Evolutionary conservation across 2,113 vertebrate genomes (phyloP).

Genomic region (Mormyrus iriodes): DNA sequence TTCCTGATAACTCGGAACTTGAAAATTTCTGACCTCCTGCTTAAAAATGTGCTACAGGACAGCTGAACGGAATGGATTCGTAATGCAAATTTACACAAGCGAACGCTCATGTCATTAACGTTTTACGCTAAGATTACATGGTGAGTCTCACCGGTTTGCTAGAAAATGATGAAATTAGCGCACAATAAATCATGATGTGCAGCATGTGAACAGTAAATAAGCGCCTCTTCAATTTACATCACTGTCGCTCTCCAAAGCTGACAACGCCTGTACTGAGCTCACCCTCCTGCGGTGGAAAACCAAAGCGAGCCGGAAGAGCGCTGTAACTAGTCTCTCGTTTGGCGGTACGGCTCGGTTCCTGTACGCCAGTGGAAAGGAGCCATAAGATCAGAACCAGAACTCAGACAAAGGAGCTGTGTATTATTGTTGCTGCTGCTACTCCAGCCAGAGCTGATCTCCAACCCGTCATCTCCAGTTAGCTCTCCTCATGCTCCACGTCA

Average conservation of each 20-base stretch:
- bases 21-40: not conserved
- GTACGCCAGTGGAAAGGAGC: not conserved
- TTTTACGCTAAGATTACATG: not conserved
- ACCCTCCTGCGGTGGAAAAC: not conserved
- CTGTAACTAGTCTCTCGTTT: not conserved
- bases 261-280: not conserved
- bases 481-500: not conserved
- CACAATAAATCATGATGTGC: not conserved
- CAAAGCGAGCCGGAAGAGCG: not conserved
- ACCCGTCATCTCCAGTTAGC: no score
- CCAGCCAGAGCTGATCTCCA: not conserved
- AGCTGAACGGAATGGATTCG: not conserved
- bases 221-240: not conserved
- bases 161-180: not conserved
- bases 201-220: not conserved
- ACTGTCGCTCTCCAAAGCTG: not conserved
- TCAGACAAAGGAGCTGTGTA: not conserved
- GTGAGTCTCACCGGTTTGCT: not conserved
- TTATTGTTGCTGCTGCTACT: not conserved
- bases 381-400: not conserved
- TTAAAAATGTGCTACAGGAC: not conserved
- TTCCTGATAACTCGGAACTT: not conserved
- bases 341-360: not conserved
- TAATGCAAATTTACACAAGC: not conserved
- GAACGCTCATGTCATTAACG: not conserved